Base-by-base conservation (phyloP, 2,113 vertebrate species). In the Ptilorrhoa leucosticta region DNA sequence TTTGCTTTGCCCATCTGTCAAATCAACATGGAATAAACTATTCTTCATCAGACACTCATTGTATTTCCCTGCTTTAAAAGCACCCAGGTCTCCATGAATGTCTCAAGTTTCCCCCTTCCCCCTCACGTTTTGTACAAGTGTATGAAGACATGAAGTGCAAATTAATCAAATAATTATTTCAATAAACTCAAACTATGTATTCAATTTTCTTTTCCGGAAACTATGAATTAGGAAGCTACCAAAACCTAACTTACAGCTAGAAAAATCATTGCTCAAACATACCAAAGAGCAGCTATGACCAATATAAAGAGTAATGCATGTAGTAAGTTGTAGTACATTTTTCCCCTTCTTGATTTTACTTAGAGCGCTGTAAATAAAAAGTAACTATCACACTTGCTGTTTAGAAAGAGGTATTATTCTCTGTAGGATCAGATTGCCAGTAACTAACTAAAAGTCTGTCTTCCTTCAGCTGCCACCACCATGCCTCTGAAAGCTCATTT, bases 1-100 rank as follows among this genome's bases (percentile, higher is more conserved):
- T 94, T 94, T 64, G 27, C 39, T 79, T 58, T 79, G 35, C 16
- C 65, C 91, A 93, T 84, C 87, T 93, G 65, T 61, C 89, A 76
- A 31, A 56, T 33, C 28, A 45, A 56, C 2, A 2, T 21, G 37
- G 22, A 93, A 91, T 51, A 81, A 88, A 81, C 65, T 78, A 10
- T 54, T 70, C 30, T 83, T 82, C 44, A 89, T 47, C 37, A 45
- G 57, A 69, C 35, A 51, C 20, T 66, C 35, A 7, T 15, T 30
- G 48, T 1, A 2, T 54, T 9, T 69, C 31, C 12, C 42, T 73
- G n/a, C 37, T 86, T 78, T 57, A 54, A 81, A 86, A 81, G 26
- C 15, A 71, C 1, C 1, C 27, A 58, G 10, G 10, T 50, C 33
- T 77, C 48, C 24, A 75, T 2, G 12, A 70, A 73, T 12, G 17